Evolutionary conservation across 92 coral and sea anemone genomes (phyloP), one percentile per base, ranked within the genome.

Genomic region (Umimayanthus kanabou): DNA sequence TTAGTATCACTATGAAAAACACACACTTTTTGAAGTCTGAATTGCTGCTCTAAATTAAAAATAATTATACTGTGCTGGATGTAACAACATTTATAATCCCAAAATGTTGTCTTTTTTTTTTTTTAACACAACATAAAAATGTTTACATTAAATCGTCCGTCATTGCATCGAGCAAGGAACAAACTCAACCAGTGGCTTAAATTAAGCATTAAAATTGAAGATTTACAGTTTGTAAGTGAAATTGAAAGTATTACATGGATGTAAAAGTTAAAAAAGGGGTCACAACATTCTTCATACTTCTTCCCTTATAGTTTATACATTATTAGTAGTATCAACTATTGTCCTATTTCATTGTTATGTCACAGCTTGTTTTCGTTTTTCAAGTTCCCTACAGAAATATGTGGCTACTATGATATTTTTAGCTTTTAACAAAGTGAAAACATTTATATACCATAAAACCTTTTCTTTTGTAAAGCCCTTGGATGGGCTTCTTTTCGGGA

Each of bases 121-220:
- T 55, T 55, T 80, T 1, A 61, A 61, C 26, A 2, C 8, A 7
- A 55, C 37, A 80, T 55, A 80, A 30, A 80, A 57, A 80, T 88
- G 87, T 88, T 88, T 88, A 88, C 50, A 88, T 88, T 88, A 88
- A 88, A 88, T 88, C 79, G 73, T 81, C 70, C 8, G 90, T 88
- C 74, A 88, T 88, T 81, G 90, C 90, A 72, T 65, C 57, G 69
- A 88, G 90, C 87, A 81, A 88, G 84, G 49, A 57, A 80, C 57
- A 33, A 49, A 53, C 61, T 80, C 72, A 33, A 40, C 61, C 37
- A 37, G 9, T 50, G 26, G 84, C 84, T 80, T 80, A 80, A 80
- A 80, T 80, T 80, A 80, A 80, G 84, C 84, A 53, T 61, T 61
- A 18, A 61, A 18, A 80, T 66, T 80, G 29, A 57, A 23, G 16